These are phyloP conservation scores for Dicrurus megarhynchus DNA, from an alignment of 2,113 vertebrate species.

Conservation along the genomic window DNA sequence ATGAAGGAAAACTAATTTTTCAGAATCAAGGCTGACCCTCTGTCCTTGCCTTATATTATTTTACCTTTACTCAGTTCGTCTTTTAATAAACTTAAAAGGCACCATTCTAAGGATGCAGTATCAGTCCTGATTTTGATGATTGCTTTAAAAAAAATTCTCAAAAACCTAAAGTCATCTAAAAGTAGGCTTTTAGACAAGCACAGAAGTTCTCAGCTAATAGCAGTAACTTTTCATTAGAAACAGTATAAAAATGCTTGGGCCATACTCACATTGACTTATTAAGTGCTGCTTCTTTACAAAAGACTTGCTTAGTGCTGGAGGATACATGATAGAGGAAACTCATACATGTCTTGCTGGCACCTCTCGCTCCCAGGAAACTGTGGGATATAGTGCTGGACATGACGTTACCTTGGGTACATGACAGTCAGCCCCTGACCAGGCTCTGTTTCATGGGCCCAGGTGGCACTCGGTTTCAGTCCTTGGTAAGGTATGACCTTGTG, in stretches of 20 bases:
- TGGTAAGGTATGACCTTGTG: slow-evolving; percentile 78
- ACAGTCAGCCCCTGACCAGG: slow-evolving; percentile 99
- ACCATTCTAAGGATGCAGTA: neutral
- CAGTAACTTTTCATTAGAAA: neutral
- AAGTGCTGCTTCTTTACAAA: slow-evolving; percentile 7
- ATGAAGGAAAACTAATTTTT: neutral
- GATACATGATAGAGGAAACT: slow-evolving; percentile 91
- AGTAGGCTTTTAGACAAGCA: neutral
- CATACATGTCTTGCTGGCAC: slow-evolving; percentile 80
- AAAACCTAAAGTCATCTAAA: neutral
- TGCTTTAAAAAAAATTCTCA: neutral
- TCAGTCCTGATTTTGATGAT: neutral
- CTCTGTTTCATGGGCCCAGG: slow-evolving; percentile 77
- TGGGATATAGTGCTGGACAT: slow-evolving; percentile 95
- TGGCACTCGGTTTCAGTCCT: slow-evolving; percentile 65
- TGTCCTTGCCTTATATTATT: neutral
- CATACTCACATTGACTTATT: neutral
- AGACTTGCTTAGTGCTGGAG: slow-evolving; percentile 62
- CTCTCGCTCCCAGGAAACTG: slow-evolving; percentile 89
- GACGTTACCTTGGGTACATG: slow-evolving; percentile 99
- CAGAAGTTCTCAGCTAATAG: neutral
- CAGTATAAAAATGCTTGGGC: fast-evolving
- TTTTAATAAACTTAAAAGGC: neutral
- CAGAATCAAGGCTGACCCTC: neutral
- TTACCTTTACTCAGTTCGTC: neutral